Evolutionary conservation across 37 sponge, comb jelly and placozoan genomes (phyloP), one percentile per base, ranked within the genome.

Genomic region (Lycopodina hypogea): DNA sequence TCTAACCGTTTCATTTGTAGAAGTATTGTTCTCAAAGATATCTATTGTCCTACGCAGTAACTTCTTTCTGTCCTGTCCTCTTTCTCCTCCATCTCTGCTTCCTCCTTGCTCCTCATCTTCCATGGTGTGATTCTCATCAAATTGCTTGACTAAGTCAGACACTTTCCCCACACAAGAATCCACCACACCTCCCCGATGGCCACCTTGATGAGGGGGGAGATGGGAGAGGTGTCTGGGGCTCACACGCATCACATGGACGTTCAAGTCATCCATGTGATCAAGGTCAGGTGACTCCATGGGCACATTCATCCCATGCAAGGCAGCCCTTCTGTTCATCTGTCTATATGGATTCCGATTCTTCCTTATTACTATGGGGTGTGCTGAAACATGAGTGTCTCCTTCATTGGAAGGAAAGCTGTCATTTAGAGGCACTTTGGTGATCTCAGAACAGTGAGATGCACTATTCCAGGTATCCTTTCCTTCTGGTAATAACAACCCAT

Each of bases 21-120:
- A n/a, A n/a, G 76, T 80, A 68, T 34, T 79, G 51, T 74, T 74
- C 37, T 86, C 86, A 75, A 86, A 86, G 75, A 75, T 71, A 2
- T 86, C 76, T 67, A 86, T 76, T 0, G 68, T 71, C 42, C 69
- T 84, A 0, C 2, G 22, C 36, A 68, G 56, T n/a, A 39, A 42
- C 51, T 63, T 60, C 62, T 65, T 69, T 34, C 37, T 56, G 58
- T 22, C 48, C 7, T n/a, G 51, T 35, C 4, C 26, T 3, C 22
- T 56, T 45, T 42, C 79, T 30, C 1, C 30, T 32, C 28, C 15
- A 28, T 15, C 21, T 35, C 17, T 29, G 9, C 22, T 21, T 40
- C 17, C 71, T 55, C 45, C 69, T 26, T 67, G 8, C 65, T 18
- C 18, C 66, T 64, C 30, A 1, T 18, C 42, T 28, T 56, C 67